Evolutionary conservation across 2,113 vertebrate species (phyloP), one percentile per base, ranked within the genome.

Genomic region (Acrocephalus arundinaceus): DNA sequence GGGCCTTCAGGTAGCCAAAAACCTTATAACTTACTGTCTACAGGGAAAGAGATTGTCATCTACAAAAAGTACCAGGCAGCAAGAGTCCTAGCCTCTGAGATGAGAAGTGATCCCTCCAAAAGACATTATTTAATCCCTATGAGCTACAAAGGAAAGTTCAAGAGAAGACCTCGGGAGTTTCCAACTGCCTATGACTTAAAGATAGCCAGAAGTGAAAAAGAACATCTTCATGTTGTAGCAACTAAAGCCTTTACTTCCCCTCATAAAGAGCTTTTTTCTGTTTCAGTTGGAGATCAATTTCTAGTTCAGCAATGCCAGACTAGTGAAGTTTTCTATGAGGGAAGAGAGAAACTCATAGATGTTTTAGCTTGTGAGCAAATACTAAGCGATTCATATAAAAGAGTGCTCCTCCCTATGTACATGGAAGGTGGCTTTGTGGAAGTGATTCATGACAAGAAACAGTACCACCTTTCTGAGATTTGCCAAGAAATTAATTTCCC

Each of bases 371-470:
- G 98, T 97, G 96, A 98, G 95, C 98, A 98, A 97, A 98, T 98
- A 73, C 84, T 97, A 71, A 96, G 72, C 28, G 97, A 97, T 49
- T 78, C 89, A 3, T 95, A 95, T 3, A 97, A 98, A 95, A 70
- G 93, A n/a, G 97, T 98, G 9, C 75, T 96, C n/a, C 97, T 99
- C 70, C 98, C 98, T 52, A 96, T 98, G 97, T 98, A 97, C 91
- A 95, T 98, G 97, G 98, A 99, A 90, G 98, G 98, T 13, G 93
- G 97, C 75, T 99, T 98, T 81, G 97, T 98, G n/a, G 98, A 99
- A 94, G 97, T 99, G 55, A 93, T 99, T 72, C 98, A 98, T 33
- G 98, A 99, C 75, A 98, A 98, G 91, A 98, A 97, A 27, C 98
- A 97, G 83, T 98, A 99, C 67, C 93, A 97, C 55, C 87, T 99